These are phyloP conservation scores for Pseudopodoces humilis DNA, from an alignment of 2,113 vertebrate genomes.

Conservation along the genomic window DNA sequence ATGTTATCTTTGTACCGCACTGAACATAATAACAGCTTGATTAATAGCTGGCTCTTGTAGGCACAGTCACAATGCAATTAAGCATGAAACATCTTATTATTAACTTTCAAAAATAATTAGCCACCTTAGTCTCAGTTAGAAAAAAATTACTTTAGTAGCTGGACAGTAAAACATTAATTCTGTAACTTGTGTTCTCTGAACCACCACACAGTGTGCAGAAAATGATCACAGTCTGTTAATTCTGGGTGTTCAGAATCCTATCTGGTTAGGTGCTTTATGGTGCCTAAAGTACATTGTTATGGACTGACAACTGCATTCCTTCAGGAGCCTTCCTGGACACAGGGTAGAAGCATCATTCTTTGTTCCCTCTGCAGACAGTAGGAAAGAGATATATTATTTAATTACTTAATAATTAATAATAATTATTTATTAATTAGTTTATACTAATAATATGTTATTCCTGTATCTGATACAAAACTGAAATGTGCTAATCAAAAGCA, in stretches of 20 bases:
- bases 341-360: not conserved
- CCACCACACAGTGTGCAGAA: not conserved
- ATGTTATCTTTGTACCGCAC: not conserved
- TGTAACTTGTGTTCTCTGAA: not conserved
- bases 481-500: not conserved
- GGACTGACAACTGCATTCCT: not conserved
- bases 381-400: too few relatives aligned
- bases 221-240: not conserved
- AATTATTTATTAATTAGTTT: too few relatives aligned
- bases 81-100: not conserved
- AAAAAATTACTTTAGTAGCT: not conserved
- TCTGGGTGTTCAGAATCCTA: not conserved
- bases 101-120: slow-evolving; percentile 10
- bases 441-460: not conserved
- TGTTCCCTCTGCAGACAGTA: too few relatives aligned
- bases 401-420: too few relatives aligned
- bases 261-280: not conserved
- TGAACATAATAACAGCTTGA: not conserved
- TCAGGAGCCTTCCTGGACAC: not conserved
- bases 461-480: not conserved
- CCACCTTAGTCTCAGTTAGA: not conserved
- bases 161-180: not conserved
- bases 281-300: not conserved
- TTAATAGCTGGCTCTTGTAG: not conserved
- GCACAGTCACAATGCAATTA: not conserved